These are phyloP conservation scores for Nansenia antarctica DNA, from an alignment of 2,113 vertebrate genomes.

Conservation along the genomic window DNA sequence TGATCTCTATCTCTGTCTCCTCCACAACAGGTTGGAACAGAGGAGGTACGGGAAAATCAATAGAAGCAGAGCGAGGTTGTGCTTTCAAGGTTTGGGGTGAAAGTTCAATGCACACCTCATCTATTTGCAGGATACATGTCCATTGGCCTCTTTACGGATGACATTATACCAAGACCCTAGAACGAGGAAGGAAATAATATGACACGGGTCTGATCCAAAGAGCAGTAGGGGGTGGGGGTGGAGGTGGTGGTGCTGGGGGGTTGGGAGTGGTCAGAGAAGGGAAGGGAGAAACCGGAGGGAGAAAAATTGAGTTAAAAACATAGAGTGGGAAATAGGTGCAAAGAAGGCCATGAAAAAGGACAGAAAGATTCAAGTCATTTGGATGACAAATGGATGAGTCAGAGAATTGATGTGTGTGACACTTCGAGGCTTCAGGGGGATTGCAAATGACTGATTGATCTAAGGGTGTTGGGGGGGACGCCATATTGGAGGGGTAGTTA, in stretches of 20 bases:
- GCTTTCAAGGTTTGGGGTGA: constrained; percentile 55
- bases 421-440: too few species aligned
- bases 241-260: neutral
- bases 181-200: constrained; percentile 42
- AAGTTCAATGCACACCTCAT: constrained; percentile 71
- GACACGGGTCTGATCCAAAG: constrained; percentile 6
- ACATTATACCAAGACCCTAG: constrained; percentile 49
- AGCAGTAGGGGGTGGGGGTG: constrained; percentile 11
- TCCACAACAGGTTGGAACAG: constrained; percentile 52
- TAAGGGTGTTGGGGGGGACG: neutral
- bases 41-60: constrained; percentile 41
- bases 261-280: too few species aligned
- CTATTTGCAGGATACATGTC: constrained; percentile 34
- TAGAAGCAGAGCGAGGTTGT: constrained; percentile 41
- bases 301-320: neutral
- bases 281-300: too few species aligned
- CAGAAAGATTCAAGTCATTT: neutral
- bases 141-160: constrained; percentile 54
- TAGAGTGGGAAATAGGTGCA: neutral
- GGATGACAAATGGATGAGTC: neutral
- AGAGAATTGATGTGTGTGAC: too few species aligned
- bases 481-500: neutral
- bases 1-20: constrained; percentile 20
- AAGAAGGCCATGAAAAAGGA: neutral
- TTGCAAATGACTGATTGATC: neutral